A percentile compares a stretch with the other conserved stretches of the same genome.
These are phyloP conservation scores for Gymnorhina tibicen DNA, from an alignment of 2,113 vertebrate genomes.

Conservation along the genomic window DNA sequence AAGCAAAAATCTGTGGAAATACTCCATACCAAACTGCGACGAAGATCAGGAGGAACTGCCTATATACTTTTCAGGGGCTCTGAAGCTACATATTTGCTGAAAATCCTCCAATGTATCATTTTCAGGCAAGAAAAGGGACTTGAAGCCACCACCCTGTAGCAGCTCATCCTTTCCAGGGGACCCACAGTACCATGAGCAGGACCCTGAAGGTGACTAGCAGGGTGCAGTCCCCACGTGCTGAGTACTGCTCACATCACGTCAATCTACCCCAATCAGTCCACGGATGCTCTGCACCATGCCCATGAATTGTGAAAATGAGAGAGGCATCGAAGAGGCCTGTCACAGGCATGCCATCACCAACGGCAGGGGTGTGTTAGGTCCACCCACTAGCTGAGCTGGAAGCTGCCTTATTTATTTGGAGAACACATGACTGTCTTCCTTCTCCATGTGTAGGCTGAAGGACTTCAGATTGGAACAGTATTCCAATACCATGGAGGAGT, in stretches of 20 bases:
- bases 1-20: neutral
- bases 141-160: accelerated
- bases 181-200: neutral
- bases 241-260: accelerated
- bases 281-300: neutral
- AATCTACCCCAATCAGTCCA: neutral
- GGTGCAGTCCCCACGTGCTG: neutral
- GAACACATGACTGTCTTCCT: neutral
- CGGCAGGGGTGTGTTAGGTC: neutral
- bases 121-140: neutral
- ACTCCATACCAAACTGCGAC: neutral
- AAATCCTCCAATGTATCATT: neutral
- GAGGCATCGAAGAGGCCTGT: neutral
- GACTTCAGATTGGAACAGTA: neutral
- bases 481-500: neutral
- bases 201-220: neutral
- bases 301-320: neutral
- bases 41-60: neutral
- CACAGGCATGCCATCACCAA: neutral
- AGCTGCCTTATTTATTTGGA: neutral
- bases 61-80: neutral
- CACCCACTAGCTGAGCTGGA: neutral
- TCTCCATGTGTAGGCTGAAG: neutral
- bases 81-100: neutral
- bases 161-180: neutral